Evolutionary conservation across 2,888 invertebrate species (phyloP).

Genomic region (Platerodrilus igneus): DNA sequence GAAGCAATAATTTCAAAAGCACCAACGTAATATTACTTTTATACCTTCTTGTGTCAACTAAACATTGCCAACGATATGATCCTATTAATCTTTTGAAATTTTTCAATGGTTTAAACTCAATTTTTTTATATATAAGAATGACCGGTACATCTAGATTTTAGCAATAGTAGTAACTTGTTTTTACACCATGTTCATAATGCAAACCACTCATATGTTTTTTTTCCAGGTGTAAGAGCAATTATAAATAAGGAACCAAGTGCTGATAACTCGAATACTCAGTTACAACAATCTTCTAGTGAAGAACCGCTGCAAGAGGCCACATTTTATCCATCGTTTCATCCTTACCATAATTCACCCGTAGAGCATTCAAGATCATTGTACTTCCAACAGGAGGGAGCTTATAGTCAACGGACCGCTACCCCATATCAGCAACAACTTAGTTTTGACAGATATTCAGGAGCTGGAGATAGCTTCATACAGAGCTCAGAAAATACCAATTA

Average conservation of each 20-base stretch:
- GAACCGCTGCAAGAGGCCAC: conserved; percentile 59
- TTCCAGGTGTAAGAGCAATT: background rate
- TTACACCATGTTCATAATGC: background rate
- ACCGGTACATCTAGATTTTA: no score
- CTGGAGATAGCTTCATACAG: conserved; percentile 18
- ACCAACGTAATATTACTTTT: no score
- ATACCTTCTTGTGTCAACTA: no score
- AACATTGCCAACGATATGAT: no score
- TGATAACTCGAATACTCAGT: no score
- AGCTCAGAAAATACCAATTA: conserved; percentile 42
- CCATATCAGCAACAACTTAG: conserved; percentile 39
- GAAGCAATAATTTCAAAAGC: no score
- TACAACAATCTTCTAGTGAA: no score
- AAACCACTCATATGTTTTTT: background rate
- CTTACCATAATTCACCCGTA: conserved; percentile 53
- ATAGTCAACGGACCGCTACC: conserved; percentile 52
- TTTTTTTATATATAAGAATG: no score
- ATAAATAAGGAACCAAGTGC: no score
- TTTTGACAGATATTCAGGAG: conserved; percentile 37
- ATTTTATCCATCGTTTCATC: conserved; percentile 69
- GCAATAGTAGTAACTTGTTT: no score
- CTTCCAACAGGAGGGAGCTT: conserved; percentile 57
- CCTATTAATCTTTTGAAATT: no score
- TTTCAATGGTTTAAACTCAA: no score
- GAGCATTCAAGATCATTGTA: conserved; percentile 60